Evolutionary conservation across 2,888 invertebrate genomes (phyloP).

Genomic region (Adelphocoris suturalis): DNA sequence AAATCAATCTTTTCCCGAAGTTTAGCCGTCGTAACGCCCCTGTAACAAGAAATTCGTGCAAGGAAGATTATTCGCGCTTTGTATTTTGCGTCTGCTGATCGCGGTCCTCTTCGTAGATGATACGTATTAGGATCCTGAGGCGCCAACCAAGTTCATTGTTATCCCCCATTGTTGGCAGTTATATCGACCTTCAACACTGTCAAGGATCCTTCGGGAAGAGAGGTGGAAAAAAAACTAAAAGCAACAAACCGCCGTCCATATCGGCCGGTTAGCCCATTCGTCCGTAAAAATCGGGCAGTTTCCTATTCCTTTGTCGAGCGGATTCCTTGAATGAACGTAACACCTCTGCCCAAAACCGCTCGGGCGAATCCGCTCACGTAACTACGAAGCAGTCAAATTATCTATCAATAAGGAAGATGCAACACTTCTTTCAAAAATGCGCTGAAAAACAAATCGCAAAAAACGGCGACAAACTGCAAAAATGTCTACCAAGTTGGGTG

Average conservation of each 20-base stretch:
- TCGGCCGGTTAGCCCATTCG: constrained; percentile 28
- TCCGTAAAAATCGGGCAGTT: constrained; percentile 49
- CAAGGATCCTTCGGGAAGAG: constrained; percentile 55
- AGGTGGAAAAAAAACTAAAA: constrained; percentile 22
- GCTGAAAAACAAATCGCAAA: no score
- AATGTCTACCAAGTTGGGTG: no score
- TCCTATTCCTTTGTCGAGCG: background rate
- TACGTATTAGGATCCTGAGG: constrained; percentile 41
- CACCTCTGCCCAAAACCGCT: background rate
- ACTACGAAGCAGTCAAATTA: background rate
- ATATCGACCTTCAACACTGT: constrained; percentile 56
- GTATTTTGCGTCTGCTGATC: background rate
- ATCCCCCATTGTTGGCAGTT: constrained; percentile 60
- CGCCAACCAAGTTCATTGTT: constrained; percentile 57
- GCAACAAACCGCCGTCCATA: constrained; percentile 46
- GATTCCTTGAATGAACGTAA: constrained; percentile 7
- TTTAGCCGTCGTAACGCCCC: no score
- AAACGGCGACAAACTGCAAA: no score
- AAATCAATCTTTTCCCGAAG: no score
- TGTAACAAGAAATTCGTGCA: no score
- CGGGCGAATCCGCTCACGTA: constrained; percentile 48
- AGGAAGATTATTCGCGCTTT: no score
- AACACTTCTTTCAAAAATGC: no score
- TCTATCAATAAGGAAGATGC: background rate
- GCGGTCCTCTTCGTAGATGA: constrained; percentile 11